Evolutionary conservation across 2,113 vertebrate species (phyloP), one percentile per base, ranked within the genome.

Genomic region (Otus sunia): DNA sequence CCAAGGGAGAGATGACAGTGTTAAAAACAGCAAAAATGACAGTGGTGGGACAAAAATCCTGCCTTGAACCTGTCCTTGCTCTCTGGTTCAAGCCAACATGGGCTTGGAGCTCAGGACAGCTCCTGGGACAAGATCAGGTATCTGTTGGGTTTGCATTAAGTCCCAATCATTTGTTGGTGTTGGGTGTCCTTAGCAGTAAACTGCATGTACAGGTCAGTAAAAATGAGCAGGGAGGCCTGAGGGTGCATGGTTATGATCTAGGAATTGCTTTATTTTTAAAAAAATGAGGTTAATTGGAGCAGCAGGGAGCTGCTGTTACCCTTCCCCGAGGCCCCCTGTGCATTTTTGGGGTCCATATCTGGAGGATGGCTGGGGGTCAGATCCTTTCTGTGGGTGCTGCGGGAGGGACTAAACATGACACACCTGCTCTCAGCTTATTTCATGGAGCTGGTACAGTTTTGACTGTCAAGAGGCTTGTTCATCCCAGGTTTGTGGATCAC

Each of bases 61-160:
- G 5, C 25, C 52, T 26, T 71, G 45, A 71, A 36, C 69, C 30
- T 67, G 12, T 50, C 22, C 39, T 60, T 3, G 7, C 22, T 29
- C 56, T 67, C 50, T 0, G 0, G 13, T 19, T 20, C 27, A 58
- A 29, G 49, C 12, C 11, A 4, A 2, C 0, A 1, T 1, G 2
- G 26, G 41, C 59, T 27, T 1, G 15, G 59, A 81, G 81, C 22
- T 27, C 45, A 5, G 0, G 0, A 18, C n/a, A 68, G 20, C 23
- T 39, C 21, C 60, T 10, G 71, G 67, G 45, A 9, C 8, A 13
- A 21, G 94, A 58, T 94, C 93, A 7, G 50, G 13, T 90, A 27
- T 60, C 81, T 2, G 3, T 8, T 41, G 39, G 41, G 55, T 68
- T 68, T 26, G 69, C 15, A 11, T 26, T 25, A 53, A 90, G 79